A percentile compares a stretch with the other conserved stretches of the same genome.
phyloP scores from a whole-genome alignment of 2,797 vertebrate genomes.

The Crocodylus rhombifer region DNA sequence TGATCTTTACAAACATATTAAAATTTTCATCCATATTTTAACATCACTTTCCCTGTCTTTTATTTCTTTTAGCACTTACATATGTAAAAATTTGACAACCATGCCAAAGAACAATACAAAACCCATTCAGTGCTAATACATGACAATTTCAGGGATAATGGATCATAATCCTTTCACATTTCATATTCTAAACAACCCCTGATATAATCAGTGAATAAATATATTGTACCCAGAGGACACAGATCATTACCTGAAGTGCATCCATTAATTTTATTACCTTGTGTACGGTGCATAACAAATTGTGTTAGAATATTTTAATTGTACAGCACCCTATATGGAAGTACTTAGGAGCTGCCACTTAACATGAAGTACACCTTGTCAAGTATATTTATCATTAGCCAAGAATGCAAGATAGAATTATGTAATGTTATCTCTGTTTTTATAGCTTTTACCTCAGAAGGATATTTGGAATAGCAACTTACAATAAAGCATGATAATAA shows the following conservation, averaged over 20 bases:
- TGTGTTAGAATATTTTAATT: slow-evolving; percentile 78
- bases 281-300: slow-evolving; percentile 74
- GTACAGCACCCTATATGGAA: slow-evolving; percentile 68
- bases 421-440: slow-evolving; percentile 8
- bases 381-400: slow-evolving; percentile 66
- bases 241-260: slow-evolving; percentile 81
- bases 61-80: slow-evolving; percentile 12
- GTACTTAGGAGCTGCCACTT: slow-evolving; percentile 73
- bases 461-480: slow-evolving; percentile 45
- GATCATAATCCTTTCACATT: slow-evolving; percentile 73
- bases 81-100: slow-evolving; percentile 17
- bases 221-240: slow-evolving; percentile 75
- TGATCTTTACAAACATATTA: not conserved
- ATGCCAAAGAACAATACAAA: slow-evolving; percentile 53
- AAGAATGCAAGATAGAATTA: slow-evolving; percentile 47
- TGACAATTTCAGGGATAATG: slow-evolving; percentile 67
- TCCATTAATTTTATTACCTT: slow-evolving; percentile 82
- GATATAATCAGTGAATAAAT: slow-evolving; percentile 78
- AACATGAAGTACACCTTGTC: slow-evolving; percentile 68
- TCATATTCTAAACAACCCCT: slow-evolving; percentile 73
- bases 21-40: not conserved
- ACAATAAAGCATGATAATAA: slow-evolving; percentile 36
- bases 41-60: not conserved
- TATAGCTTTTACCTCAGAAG: slow-evolving; percentile 50
- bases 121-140: slow-evolving; percentile 35